Base-by-base conservation (phyloP, 1,140 invertebrate species). In the Calliphora vicina region DNA sequence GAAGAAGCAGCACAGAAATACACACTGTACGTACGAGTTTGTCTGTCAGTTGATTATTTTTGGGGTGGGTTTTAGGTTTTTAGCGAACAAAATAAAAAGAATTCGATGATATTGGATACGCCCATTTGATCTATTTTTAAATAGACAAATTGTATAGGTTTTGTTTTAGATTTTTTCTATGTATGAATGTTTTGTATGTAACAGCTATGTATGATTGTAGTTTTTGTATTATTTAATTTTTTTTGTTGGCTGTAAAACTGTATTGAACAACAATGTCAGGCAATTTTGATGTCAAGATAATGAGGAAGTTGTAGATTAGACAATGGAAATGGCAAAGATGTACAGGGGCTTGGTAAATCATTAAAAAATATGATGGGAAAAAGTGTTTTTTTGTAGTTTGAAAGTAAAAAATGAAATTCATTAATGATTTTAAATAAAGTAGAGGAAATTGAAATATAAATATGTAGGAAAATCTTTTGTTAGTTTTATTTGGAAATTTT, bases 101-200 rank as follows among this genome's bases (percentile, higher is more conserved):
- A 23, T 78, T 78, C 23, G 74, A 78, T 78, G 74, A 45, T 78
- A 78, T 78, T 78, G 74, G 74, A 78, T 78, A 78, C 74, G 74
- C 74, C 74, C 74, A 78, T 78, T 78, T 78, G 74, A 78, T 78
- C 74, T 78, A 78, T 78, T 78, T 78, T 78, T 23, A 78, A 78
- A 42, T 78, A 78, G 20, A 78, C 74, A 27, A 35, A 76, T 35
- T 78, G 35, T 25, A 78, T 78, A 45, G 35, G 45, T 78, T 27
- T 43, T 78, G 27, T n/a, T n/a, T n/a, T n/a, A n/a, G n/a, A n/a
- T n/a, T n/a, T n/a, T n/a, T n/a, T n/a, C n/a, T n/a, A n/a, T n/a
- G n/a, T n/a, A n/a, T n/a, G n/a, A n/a, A n/a, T n/a, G n/a, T n/a
- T n/a, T n/a, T n/a, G n/a, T n/a, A n/a, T n/a, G n/a, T n/a, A n/a